Percentiles rank a stretch among this genome's conserved stretches.
Conservation (phyloP, 2,888 invertebrate genomes). For the Pandemis cinnamomeana region DNA sequence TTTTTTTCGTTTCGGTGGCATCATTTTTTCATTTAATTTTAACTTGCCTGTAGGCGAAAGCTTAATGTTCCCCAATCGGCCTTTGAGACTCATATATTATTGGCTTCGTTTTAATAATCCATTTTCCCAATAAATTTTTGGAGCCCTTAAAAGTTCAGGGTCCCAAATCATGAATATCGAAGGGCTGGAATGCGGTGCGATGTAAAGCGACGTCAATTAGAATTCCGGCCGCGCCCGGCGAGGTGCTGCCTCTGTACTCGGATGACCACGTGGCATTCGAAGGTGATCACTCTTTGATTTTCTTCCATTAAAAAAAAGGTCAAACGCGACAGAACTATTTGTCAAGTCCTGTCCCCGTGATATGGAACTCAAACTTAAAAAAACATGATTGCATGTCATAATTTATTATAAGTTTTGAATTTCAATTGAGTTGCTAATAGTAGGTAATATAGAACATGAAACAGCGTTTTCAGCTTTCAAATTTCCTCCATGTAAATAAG, state of each 20-base stretch:
- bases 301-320: background rate
- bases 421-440: no score
- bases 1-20: no score
- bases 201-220: constrained; percentile 18
- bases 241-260: background rate
- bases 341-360: no score
- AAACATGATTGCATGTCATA: no score
- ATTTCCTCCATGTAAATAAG: no score
- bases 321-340: no score
- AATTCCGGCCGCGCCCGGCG: constrained; percentile 20
- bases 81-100: background rate
- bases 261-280: constrained; percentile 5
- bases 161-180: constrained; percentile 27
- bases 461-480: no score
- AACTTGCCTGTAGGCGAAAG: no score
- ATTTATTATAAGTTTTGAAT: no score
- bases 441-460: no score
- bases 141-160: constrained; percentile 18
- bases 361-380: no score
- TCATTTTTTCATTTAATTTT: no score
- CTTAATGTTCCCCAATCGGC: background rate
- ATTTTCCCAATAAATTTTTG: constrained; percentile 27
- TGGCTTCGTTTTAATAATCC: background rate
- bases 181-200: constrained; percentile 19
- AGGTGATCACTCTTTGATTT: background rate